Percentiles rank a stretch among this genome's conserved stretches.
Evolutionary conservation across 2,888 invertebrate genomes (phyloP).

Genomic region (Calliopum simillimum): DNA sequence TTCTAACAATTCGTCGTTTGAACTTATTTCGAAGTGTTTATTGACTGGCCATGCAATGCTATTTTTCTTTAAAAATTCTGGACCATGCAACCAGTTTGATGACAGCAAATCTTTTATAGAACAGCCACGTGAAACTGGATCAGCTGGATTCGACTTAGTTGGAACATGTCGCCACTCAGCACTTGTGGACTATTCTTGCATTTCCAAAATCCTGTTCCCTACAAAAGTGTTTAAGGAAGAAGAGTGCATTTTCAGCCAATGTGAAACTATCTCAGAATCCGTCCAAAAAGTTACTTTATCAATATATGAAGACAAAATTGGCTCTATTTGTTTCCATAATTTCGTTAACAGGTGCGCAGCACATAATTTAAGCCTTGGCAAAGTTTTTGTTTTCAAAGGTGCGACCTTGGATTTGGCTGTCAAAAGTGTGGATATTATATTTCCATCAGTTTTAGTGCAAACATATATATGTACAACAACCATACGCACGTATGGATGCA

Average conservation of each 20-base stretch:
- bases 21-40: neutral
- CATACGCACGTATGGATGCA: neutral
- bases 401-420: too few relatives aligned
- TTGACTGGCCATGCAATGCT: neutral
- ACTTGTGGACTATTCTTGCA: neutral
- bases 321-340: too few relatives aligned
- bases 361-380: too few relatives aligned
- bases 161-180: too few relatives aligned
- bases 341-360: too few relatives aligned
- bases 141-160: constrained; percentile 7
- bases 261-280: constrained; percentile 26
- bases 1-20: neutral
- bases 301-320: too few relatives aligned
- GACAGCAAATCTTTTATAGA: too few relatives aligned
- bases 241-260: constrained; percentile 27
- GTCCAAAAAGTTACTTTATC: constrained; percentile 27
- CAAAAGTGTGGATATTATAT: too few relatives aligned
- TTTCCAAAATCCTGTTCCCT: constrained; percentile 1
- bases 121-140: constrained; percentile 13
- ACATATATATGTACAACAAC: neutral
- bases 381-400: too few relatives aligned
- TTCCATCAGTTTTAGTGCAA: too few relatives aligned
- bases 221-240: constrained; percentile 18
- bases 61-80: neutral
- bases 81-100: neutral